Evolutionary conservation across 1,140 invertebrate species (phyloP).

Genomic region (Trichonephila clavata): DNA sequence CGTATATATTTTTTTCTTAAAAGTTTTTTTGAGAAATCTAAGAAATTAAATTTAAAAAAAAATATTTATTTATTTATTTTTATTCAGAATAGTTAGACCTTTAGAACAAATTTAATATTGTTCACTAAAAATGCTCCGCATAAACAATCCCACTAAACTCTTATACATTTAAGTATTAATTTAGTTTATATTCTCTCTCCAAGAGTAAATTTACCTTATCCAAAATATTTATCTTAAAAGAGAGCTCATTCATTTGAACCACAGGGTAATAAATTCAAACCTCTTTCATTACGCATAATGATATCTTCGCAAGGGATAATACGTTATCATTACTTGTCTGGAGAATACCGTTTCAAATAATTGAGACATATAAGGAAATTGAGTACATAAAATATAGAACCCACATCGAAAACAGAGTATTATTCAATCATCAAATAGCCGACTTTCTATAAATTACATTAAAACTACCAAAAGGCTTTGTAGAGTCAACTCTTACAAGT

Average conservation of each 20-base stretch:
- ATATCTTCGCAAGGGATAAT: neutral
- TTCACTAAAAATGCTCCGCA: too few species aligned
- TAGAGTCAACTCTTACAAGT: neutral
- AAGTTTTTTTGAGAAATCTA: too few species aligned
- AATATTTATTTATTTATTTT: too few species aligned
- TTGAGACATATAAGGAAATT: neutral
- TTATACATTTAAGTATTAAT: too few species aligned
- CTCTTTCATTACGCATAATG: neutral
- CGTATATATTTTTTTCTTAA: too few species aligned
- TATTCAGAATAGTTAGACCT: too few species aligned
- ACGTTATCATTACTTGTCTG: neutral
- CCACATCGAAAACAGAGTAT: neutral
- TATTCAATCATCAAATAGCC: neutral
- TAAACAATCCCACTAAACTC: too few species aligned
- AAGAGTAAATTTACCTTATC: neutral
- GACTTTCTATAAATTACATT: conserved; percentile 14
- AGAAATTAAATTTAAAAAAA: too few species aligned
- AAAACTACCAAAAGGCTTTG: neutral
- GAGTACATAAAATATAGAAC: neutral
- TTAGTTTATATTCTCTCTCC: neutral
- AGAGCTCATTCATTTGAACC: neutral
- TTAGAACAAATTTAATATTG: too few species aligned
- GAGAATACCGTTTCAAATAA: neutral
- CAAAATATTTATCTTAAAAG: neutral
- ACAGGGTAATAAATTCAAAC: neutral